Percentiles rank a stretch among this genome's conserved stretches.
Evolutionary conservation across 2,797 vertebrate species (phyloP).

Genomic region (Micrastur ruficollis): DNA sequence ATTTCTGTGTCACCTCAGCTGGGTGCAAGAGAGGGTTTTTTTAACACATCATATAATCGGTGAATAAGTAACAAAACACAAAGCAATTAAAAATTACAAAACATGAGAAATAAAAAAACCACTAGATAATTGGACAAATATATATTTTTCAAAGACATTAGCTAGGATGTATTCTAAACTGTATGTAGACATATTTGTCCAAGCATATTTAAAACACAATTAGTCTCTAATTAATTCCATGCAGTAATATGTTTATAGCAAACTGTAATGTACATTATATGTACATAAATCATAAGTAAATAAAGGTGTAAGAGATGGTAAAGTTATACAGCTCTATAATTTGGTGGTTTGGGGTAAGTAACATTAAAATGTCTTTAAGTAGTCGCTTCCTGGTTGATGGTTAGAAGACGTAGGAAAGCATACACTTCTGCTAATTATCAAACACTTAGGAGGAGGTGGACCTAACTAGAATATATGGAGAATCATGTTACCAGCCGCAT

Average conservation of each 20-base stretch:
- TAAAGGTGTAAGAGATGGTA: background rate
- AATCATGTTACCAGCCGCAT: background rate
- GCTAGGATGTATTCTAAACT: background rate
- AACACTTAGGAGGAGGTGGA: background rate
- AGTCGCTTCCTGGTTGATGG: background rate
- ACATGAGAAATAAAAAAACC: background rate
- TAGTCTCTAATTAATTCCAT: background rate
- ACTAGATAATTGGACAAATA: background rate
- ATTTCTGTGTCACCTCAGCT: background rate
- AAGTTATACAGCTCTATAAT: background rate
- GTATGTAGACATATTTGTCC: background rate
- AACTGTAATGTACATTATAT: background rate
- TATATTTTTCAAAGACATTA: background rate
- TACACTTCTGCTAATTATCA: background rate
- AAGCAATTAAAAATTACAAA: background rate
- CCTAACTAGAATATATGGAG: background rate
- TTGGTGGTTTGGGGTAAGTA: background rate
- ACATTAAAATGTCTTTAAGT: background rate
- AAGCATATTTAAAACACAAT: background rate
- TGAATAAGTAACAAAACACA: conserved; percentile 33
- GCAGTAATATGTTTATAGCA: background rate
- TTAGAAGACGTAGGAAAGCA: background rate
- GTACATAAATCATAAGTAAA: background rate
- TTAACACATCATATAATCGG: background rate
- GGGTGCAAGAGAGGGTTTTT: background rate